Evolutionary conservation across 37 sponge, comb jelly and placozoan species (phyloP).

Genomic region (Cladorhizidae sp.): DNA sequence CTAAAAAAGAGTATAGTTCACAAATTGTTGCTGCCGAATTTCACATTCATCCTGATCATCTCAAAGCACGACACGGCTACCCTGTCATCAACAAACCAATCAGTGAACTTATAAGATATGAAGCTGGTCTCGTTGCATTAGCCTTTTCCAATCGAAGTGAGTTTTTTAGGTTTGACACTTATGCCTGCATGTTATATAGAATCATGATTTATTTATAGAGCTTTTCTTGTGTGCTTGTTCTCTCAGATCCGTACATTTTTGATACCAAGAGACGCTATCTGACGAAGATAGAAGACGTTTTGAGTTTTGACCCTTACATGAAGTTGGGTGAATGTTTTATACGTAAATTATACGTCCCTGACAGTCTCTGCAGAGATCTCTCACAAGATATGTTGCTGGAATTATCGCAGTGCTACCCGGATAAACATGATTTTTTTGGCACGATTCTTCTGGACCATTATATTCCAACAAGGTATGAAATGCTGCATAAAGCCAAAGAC

Average conservation of each 20-base stretch:
- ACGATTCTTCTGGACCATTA: not conserved
- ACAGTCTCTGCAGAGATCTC: not conserved
- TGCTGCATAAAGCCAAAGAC: too few species aligned
- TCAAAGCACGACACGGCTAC: conserved; percentile 16
- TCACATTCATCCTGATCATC: conserved; percentile 23
- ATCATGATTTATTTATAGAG: not conserved
- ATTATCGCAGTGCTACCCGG: not conserved
- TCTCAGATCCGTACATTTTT: not conserved
- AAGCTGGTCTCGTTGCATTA: not conserved
- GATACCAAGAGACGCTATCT: not conserved
- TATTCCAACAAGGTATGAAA: too few species aligned
- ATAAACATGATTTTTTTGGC: not conserved
- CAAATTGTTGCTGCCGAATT: not conserved
- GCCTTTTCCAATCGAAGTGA: conserved; percentile 3
- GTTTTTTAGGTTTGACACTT: not conserved
- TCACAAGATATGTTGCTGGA: conserved; percentile 20
- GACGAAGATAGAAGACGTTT: not conserved
- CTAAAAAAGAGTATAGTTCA: conserved; percentile 14
- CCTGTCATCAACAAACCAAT: conserved; percentile 7
- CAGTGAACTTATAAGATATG: conserved; percentile 4
- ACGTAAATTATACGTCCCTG: not conserved
- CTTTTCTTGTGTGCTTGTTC: not conserved
- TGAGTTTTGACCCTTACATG: conserved; percentile 51
- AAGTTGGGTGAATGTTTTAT: conserved; percentile 9
- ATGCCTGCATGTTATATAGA: not conserved